Conservation (phyloP, 2,797 vertebrate genomes). For the Menidia menidia region DNA sequence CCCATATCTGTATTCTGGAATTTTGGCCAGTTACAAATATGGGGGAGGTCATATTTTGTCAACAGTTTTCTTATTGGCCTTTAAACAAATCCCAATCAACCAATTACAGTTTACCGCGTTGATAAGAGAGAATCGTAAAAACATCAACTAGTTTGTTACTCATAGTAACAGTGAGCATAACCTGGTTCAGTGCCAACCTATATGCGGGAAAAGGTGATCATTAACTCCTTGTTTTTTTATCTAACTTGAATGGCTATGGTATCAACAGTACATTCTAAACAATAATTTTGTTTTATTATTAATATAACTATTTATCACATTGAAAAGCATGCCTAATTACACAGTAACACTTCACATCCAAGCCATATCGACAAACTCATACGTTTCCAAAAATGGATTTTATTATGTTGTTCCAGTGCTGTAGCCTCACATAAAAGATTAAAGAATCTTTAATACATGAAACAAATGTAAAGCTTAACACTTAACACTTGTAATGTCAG, state of each 20-base stretch:
- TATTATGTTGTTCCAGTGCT: too few relatives aligned
- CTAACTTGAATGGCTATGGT: too few relatives aligned
- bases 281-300: too few relatives aligned
- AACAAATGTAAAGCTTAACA: neutral
- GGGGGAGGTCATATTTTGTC: conserved; percentile 15
- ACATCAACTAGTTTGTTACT: conserved; percentile 4
- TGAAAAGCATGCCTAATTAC: neutral
- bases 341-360: neutral
- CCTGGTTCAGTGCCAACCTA: neutral
- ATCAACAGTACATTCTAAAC: too few relatives aligned
- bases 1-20: neutral
- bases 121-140: conserved; percentile 26
- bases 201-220: too few relatives aligned
- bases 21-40: conserved; percentile 41
- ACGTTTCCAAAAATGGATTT: too few relatives aligned
- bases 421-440: too few relatives aligned
- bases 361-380: neutral
- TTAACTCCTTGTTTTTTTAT: too few relatives aligned
- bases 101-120: conserved; percentile 75
- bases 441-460: conserved; percentile 15
- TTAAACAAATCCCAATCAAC: conserved; percentile 30
- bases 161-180: neutral
- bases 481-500: neutral
- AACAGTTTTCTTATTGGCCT: conserved; percentile 53
- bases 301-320: neutral